These are phyloP conservation scores for Darevskia mixta DNA, from an alignment of 2,797 vertebrate species.

Conservation along the genomic window DNA sequence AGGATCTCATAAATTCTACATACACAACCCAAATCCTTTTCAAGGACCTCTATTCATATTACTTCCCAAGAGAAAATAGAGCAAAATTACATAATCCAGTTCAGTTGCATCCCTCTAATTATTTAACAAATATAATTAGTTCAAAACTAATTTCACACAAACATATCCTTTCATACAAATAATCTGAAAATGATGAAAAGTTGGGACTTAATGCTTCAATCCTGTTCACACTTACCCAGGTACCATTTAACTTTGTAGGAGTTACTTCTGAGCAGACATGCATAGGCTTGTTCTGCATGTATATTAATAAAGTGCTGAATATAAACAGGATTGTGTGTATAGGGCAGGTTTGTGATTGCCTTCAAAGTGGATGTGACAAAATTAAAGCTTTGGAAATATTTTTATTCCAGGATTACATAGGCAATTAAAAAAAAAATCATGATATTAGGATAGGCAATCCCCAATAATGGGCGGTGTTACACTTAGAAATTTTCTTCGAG, in stretches of 20 bases:
- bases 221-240: background rate
- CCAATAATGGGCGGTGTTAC: constrained; percentile 44
- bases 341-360: background rate
- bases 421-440: constrained; percentile 17
- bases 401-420: constrained; percentile 26
- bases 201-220: background rate
- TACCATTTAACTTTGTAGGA: background rate
- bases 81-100: background rate
- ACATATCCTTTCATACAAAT: background rate
- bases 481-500: constrained; percentile 41
- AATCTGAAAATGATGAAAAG: background rate
- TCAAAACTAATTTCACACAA: background rate
- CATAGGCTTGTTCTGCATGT: background rate
- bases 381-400: constrained; percentile 22
- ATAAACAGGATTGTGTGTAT: background rate
- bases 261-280: background rate
- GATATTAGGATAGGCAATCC: constrained; percentile 8
- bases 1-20: no score
- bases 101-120: background rate
- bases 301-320: background rate
- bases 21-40: no score
- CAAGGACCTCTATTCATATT: no score
- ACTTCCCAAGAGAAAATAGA: no score
- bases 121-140: background rate
- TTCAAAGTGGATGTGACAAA: background rate